Evolutionary conservation across 2,797 vertebrate genomes (phyloP), one percentile per base, ranked within the genome.

Genomic region (Sebastes goodei): DNA sequence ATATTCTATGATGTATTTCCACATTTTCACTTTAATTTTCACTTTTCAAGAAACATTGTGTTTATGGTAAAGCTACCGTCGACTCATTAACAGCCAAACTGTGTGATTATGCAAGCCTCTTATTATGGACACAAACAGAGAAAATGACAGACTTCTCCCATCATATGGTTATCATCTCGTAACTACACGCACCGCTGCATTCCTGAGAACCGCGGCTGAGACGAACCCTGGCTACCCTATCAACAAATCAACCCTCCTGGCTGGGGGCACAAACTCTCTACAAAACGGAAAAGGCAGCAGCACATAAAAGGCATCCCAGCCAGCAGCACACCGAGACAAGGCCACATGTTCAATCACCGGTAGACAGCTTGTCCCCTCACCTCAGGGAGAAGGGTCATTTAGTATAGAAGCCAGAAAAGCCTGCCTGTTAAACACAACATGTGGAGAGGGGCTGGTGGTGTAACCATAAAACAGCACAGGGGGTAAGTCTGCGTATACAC

Each of bases 251-350:
- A 12, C 20, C 38, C 64, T 83, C 62, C 68, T 61, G 75, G 77
- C 84, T 65, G 33, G 65, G 57, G 73, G 80, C 76, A 70, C 23
- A 25, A 2, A 64, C 71, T 80, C 49, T 38, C 35, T 38, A 80
- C 60, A 66, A 20, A 46, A 68, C 33, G 60, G 63, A 67, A 78
- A 80, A 67, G 3, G 42, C 62, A 64, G 42, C 67, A 61, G 64
- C 74, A 91, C 88, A 92, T 93, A 76, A 93, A 93, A 93, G 90
- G 65, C 88, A 93, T 89, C 93, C 80, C 91, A 66, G 86, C 80
- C 91, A 68, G 86, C 77, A 82, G 66, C 85, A 90, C 85, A 85
- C 84, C 72, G 35, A 69, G 72, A 66, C 73, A 52, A 5, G 2
- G 84, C 88, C 89, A 90, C 90, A 89, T 92, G 89, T 83, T 85